These are phyloP conservation scores for Pachyseris speciosa DNA, from an alignment of 64 coral and sea anemone species.

Conservation along the genomic window DNA sequence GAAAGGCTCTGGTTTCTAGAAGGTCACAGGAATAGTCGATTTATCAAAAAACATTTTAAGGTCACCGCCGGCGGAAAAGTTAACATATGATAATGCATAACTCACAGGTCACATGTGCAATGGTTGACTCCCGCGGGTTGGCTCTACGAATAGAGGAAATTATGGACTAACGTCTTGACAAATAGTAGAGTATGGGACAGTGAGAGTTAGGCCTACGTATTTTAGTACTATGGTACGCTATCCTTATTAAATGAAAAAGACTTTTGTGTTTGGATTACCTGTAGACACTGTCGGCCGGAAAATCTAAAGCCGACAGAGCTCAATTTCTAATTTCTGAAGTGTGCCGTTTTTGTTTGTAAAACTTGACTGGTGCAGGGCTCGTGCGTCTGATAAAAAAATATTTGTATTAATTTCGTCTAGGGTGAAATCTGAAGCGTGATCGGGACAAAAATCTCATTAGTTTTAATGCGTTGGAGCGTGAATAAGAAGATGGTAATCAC, in stretches of 20 bases:
- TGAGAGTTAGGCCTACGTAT: too few relatives aligned
- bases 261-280: background rate
- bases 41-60: background rate
- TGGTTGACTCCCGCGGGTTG: background rate
- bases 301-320: background rate
- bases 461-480: too few relatives aligned
- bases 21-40: background rate
- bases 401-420: background rate
- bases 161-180: background rate
- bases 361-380: background rate
- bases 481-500: too few relatives aligned
- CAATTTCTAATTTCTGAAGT: background rate
- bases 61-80: background rate
- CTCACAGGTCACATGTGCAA: background rate
- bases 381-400: background rate
- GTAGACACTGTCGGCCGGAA: background rate
- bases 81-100: background rate
- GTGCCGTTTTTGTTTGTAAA: conserved; percentile 4
- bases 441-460: background rate
- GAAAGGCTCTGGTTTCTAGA: background rate
- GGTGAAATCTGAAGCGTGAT: background rate
- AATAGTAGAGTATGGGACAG: too few relatives aligned
- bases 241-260: background rate
- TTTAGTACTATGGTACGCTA: background rate
- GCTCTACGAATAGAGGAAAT: too few relatives aligned